A percentile compares a stretch with the other conserved stretches of the same genome.
These are phyloP conservation scores for Halcyon smyrnensis DNA, from an alignment of 2,797 vertebrate species.

Conservation along the genomic window DNA sequence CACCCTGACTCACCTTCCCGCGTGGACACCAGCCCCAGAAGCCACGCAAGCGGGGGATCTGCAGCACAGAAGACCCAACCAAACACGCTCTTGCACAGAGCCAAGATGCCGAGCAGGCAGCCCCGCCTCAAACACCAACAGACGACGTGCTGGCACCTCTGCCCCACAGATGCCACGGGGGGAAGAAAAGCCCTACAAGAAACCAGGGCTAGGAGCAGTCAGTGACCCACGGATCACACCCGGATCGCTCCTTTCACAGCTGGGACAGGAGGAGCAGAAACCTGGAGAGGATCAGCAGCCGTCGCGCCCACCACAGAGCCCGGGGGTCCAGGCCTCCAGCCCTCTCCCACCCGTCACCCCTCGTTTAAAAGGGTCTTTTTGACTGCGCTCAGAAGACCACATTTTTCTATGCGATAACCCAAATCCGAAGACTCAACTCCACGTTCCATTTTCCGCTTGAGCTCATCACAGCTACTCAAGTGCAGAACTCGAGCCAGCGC, in stretches of 20 bases:
- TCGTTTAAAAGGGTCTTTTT: fast-evolving
- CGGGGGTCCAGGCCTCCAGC: background rate
- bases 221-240: background rate
- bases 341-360: fast-evolving
- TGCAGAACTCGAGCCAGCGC: fast-evolving
- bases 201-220: background rate
- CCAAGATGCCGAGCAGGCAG: background rate
- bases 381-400: fast-evolving
- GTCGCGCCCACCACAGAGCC: fast-evolving
- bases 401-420: fast-evolving
- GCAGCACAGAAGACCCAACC: fast-evolving
- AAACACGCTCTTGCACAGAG: fast-evolving
- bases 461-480: fast-evolving
- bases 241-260: background rate
- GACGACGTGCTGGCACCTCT: fast-evolving
- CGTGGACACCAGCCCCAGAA: background rate
- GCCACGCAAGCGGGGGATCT: background rate
- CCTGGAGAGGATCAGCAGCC: background rate
- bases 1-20: background rate
- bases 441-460: fast-evolving
- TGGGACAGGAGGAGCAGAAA: background rate
- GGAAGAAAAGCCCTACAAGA: fast-evolving
- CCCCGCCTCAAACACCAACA: fast-evolving
- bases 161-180: fast-evolving
- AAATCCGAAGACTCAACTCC: fast-evolving